phyloP scores from a whole-genome alignment of 1,140 invertebrate genomes.

The Scaptomyza pallida region DNA sequence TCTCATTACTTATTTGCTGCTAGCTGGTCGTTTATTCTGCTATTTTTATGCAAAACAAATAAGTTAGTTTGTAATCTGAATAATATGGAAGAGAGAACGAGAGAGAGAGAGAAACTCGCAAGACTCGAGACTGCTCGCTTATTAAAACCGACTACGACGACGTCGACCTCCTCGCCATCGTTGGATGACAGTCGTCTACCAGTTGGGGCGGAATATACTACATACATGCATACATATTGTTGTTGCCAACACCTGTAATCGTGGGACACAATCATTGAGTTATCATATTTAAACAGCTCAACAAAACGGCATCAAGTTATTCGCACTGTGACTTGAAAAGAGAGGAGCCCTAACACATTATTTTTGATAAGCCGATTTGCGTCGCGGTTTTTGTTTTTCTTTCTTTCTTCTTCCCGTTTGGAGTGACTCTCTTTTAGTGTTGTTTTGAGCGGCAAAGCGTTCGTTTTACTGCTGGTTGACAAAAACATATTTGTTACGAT shows the following conservation, averaged over 20 bases:
- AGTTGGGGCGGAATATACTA: conserved; percentile 30
- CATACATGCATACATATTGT: too few relatives aligned
- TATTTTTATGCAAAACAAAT: conserved; percentile 75
- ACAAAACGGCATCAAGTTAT: conserved; percentile 9
- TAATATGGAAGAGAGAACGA: conserved; percentile 63
- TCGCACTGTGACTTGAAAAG: conserved; percentile 39
- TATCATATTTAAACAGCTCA: conserved; percentile 65
- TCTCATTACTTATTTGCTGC: conserved; percentile 22
- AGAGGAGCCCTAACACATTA: conserved; percentile 35
- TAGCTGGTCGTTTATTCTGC: conserved; percentile 25
- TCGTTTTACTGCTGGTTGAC: conserved; percentile 29
- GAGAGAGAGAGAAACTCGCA: conserved; percentile 32
- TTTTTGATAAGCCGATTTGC: conserved; percentile 82
- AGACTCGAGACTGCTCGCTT: conserved; percentile 53
- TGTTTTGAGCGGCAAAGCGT: conserved; percentile 39
- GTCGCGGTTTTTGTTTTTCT: conserved; percentile 39
- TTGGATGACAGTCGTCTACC: conserved; percentile 28
- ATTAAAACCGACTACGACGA: conserved; percentile 62
- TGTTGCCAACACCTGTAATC: conserved; percentile 74
- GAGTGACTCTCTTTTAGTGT: conserved; percentile 43
- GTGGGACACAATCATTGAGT: conserved; percentile 63
- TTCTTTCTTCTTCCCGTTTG: conserved; percentile 30
- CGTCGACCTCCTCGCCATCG: conserved; percentile 37
- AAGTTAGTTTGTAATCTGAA: conserved; percentile 72
- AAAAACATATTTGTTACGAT: conserved; percentile 28